These are phyloP conservation scores for Pseudomyrmex pallidus DNA, from an alignment of 1,140 invertebrate species.

Conservation along the genomic window DNA sequence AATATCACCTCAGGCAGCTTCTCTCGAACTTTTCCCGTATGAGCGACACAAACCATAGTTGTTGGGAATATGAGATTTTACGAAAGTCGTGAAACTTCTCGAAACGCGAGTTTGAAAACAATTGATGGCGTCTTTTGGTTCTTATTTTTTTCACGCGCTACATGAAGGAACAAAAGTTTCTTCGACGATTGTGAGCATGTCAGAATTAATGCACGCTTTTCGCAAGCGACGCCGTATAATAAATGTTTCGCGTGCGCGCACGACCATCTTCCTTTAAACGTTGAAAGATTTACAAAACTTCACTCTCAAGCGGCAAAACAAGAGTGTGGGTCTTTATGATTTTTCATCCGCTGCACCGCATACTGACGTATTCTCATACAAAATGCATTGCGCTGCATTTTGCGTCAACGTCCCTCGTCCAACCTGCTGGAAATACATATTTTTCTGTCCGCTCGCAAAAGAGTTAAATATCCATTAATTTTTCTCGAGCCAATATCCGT, in stretches of 20 bases:
- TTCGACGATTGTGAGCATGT: background rate
- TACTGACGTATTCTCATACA: slow-evolving; percentile 38
- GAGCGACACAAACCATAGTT: slow-evolving; percentile 22
- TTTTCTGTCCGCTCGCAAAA: background rate
- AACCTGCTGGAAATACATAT: background rate
- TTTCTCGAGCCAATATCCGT: slow-evolving; percentile 4
- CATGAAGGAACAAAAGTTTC: slow-evolving; percentile 2
- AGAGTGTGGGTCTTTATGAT: background rate
- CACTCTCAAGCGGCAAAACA: background rate
- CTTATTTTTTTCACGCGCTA: background rate
- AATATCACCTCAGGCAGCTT: slow-evolving; percentile 12
- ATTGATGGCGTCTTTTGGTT: background rate
- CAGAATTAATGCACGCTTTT: background rate
- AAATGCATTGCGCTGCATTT: slow-evolving; percentile 33
- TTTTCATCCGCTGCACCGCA: background rate
- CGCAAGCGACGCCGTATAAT: background rate
- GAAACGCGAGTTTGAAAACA: background rate
- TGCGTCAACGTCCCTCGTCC: slow-evolving; percentile 14
- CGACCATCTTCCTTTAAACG: background rate
- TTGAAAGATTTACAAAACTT: slow-evolving; percentile 36
- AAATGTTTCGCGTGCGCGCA: too few species aligned
- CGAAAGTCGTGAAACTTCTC: slow-evolving; percentile 34
- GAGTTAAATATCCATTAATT: slow-evolving; percentile 43
- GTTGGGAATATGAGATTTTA: slow-evolving; percentile 31
- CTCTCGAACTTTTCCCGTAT: slow-evolving; percentile 29